Percentiles rank a stretch among this genome's conserved stretches.
These are phyloP conservation scores for Mormyrus proboscirostris DNA, from an alignment of 2,797 vertebrate species.

Conservation along the genomic window DNA sequence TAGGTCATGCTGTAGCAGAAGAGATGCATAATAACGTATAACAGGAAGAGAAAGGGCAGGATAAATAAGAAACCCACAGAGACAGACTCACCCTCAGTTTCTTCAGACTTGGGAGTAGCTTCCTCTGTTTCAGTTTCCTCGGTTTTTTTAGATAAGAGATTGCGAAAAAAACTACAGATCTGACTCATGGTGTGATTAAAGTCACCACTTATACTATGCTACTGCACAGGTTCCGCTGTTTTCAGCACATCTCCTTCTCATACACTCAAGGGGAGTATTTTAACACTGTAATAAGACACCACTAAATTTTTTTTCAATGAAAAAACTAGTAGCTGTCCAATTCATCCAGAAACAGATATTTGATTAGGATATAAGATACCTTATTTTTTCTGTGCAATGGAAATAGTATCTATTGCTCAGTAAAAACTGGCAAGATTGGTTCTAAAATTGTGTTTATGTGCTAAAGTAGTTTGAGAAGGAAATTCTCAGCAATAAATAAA, in stretches of 20 bases:
- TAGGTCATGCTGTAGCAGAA: not conserved
- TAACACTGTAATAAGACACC: conserved; percentile 14
- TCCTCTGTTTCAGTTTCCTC: not conserved
- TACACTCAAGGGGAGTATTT: not conserved
- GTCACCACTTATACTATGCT: not conserved
- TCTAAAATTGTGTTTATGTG: conserved; percentile 25
- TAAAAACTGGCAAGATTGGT: conserved; percentile 11
- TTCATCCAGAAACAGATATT: conserved; percentile 4
- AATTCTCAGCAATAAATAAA: conserved; percentile 11
- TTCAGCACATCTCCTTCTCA: not conserved
- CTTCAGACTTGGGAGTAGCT: not conserved
- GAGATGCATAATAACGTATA: not conserved
- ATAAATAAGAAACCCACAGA: not conserved
- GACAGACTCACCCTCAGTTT: not conserved
- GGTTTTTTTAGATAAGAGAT: not conserved
- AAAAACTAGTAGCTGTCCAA: not conserved
- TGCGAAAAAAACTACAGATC: not conserved
- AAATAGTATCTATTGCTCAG: conserved; percentile 21
- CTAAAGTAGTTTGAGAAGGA: conserved; percentile 23
- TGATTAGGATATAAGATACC: conserved; percentile 7
- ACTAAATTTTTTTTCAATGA: conserved; percentile 5
- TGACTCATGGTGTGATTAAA: not conserved
- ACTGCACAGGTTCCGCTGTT: not conserved
- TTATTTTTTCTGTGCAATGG: not conserved
- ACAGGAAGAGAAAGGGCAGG: not conserved